Evolutionary conservation across 2,888 invertebrate species (phyloP).

Genomic region (Tolmerus cingulatus): DNA sequence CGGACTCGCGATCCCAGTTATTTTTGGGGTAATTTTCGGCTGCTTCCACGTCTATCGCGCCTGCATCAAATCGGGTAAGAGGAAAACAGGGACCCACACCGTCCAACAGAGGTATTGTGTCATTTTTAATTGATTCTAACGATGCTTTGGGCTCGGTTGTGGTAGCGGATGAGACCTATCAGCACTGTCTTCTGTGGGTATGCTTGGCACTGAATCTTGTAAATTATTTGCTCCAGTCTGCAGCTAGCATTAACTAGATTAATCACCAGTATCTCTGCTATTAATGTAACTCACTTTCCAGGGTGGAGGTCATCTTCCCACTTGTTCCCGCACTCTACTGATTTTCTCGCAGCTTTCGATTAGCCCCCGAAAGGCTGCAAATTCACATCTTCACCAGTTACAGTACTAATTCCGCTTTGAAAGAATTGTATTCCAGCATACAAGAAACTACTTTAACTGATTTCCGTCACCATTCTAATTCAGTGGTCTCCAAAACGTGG

Average conservation of each 20-base stretch:
- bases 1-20: constrained; percentile 70
- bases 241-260: background rate
- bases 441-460: background rate
- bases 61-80: constrained; percentile 69
- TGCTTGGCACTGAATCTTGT: background rate
- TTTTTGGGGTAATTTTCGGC: constrained; percentile 71
- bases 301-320: background rate
- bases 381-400: background rate
- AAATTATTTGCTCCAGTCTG: background rate
- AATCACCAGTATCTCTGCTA: background rate
- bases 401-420: background rate
- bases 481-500: background rate
- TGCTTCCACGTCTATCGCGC: constrained; percentile 76
- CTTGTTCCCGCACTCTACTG: background rate
- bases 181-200: background rate
- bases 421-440: background rate
- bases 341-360: background rate
- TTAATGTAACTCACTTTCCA: background rate
- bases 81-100: constrained; percentile 59
- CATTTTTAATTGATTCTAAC: background rate
- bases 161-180: background rate
- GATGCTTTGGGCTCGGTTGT: background rate
- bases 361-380: background rate
- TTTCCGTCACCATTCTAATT: background rate
- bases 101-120: constrained; percentile 59